Base-by-base conservation (phyloP, 2,888 invertebrate genomes). In the Flabesymbios commensalis region DNA sequence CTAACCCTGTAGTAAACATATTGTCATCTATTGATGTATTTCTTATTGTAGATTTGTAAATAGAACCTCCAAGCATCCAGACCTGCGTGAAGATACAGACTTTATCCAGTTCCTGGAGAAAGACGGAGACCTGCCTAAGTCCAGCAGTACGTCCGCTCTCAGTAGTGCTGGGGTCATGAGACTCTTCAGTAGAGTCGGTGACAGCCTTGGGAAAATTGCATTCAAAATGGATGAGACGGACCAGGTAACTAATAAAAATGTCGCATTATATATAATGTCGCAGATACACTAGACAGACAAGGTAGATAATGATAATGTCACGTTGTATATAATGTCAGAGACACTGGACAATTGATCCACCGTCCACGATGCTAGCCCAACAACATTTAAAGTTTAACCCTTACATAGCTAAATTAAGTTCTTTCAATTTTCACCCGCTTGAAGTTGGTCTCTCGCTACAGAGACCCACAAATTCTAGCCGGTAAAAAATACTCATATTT, bases 151-250 rank as follows among this genome's bases (percentile, higher is more conserved):
- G 0, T 94, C 96, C 0, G 94, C 97, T 0, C 85, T 99, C 22
- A 96, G 96, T 81, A 91, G 96, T 51, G 97, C 96, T 28, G 95
- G 96, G 2, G 92, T 99, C 29, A 88, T 95, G 86, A 88, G 96
- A 63, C 86, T 99, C 17, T 94, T 99, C 82, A 95, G 92, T 82
- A 93, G 92, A 87, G 91, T 98, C 57, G 96, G 96, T 28, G 96
- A 97, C 84, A 95, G 95, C 5, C 94, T 99, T 64, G 95, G 94
- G 82, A 98, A 98, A 86, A 96, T 99, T 75, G 94, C 97, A 0
- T 96, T 93, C 83, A 94, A 93, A 85, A 99, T 99, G 97, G 98
- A 98, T 79, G 99, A 99, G 85, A 92, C 91, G 64, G 99, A 99
- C 85, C 91, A 94, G 74, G 95, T 96, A 57, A 59, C 68, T 29